Conservation (phyloP, 2,797 vertebrate genomes). For the Psittacula echo region DNA sequence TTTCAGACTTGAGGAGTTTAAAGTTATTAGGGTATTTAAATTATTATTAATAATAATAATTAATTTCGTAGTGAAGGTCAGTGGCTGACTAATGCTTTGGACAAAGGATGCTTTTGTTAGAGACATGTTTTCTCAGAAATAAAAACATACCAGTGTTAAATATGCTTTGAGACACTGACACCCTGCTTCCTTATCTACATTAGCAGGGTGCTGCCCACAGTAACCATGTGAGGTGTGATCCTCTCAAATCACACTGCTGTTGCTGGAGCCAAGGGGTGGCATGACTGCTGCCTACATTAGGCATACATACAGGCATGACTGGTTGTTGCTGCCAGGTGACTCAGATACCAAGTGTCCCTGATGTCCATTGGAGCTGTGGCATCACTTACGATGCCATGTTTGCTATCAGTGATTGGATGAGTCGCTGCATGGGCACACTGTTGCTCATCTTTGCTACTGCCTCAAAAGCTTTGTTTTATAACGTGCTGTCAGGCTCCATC, state of each 20-base stretch:
- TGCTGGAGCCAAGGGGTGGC: background rate
- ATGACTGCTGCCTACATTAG: fast-evolving
- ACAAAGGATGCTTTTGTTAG: background rate
- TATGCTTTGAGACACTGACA: background rate
- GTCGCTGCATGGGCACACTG: fast-evolving
- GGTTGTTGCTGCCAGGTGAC: background rate
- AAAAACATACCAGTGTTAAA: background rate
- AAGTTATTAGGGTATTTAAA: background rate
- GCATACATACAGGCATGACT: background rate
- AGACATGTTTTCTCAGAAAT: background rate
- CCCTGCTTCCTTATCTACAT: background rate
- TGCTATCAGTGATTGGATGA: background rate
- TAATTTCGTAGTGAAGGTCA: background rate
- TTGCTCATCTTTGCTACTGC: background rate
- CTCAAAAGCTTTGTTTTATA: background rate
- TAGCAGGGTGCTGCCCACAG: background rate
- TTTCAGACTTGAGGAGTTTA: background rate
- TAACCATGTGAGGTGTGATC: background rate
- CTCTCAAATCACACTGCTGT: background rate
- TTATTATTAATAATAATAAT: background rate
- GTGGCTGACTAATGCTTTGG: background rate
- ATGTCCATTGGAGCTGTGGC: background rate
- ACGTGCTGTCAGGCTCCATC: background rate
- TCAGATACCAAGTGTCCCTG: background rate
- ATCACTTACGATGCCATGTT: background rate